phyloP scores from a whole-genome alignment of 2,888 invertebrate genomes.

The Serripes groenlandicus region DNA sequence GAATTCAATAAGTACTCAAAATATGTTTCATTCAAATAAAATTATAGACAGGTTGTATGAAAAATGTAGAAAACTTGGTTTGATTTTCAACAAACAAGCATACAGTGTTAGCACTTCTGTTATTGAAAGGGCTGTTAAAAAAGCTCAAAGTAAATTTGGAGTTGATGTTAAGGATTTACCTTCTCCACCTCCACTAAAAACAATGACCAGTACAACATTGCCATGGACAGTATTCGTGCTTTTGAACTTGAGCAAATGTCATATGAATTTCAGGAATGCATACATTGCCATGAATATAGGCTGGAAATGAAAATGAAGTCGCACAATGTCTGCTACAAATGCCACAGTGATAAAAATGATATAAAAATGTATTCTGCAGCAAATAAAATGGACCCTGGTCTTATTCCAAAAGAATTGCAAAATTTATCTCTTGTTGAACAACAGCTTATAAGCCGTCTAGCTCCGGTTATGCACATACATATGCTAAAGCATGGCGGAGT shows the following conservation, averaged over 20 bases:
- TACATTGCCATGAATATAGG: constrained; percentile 39
- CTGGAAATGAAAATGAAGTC: constrained; percentile 48
- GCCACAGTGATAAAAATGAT: constrained; percentile 37
- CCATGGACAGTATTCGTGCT: constrained; percentile 27
- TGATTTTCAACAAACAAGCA: too few relatives aligned
- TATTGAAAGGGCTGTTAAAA: too few relatives aligned
- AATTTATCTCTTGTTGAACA: constrained; percentile 54
- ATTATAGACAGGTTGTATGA: too few relatives aligned
- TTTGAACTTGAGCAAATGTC: constrained; percentile 49
- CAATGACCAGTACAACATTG: constrained; percentile 7
- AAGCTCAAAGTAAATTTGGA: too few relatives aligned
- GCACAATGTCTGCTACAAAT: constrained; percentile 32
- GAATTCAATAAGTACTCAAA: too few relatives aligned
- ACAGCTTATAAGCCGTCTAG: constrained; percentile 34
- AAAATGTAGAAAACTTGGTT: constrained; percentile 14
- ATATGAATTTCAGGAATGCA: constrained; percentile 34
- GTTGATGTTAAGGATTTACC: not conserved
- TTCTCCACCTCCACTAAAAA: constrained; percentile 15
- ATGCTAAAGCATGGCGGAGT: constrained; percentile 59
- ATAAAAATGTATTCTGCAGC: constrained; percentile 50
- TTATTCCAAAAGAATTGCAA: constrained; percentile 35
- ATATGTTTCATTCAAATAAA: too few relatives aligned
- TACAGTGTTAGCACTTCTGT: too few relatives aligned
- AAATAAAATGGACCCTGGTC: constrained; percentile 60
- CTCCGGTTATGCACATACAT: constrained; percentile 35